phyloP scores from a whole-genome alignment of 2,888 invertebrate species.

The Epirrhoe tristata region DNA sequence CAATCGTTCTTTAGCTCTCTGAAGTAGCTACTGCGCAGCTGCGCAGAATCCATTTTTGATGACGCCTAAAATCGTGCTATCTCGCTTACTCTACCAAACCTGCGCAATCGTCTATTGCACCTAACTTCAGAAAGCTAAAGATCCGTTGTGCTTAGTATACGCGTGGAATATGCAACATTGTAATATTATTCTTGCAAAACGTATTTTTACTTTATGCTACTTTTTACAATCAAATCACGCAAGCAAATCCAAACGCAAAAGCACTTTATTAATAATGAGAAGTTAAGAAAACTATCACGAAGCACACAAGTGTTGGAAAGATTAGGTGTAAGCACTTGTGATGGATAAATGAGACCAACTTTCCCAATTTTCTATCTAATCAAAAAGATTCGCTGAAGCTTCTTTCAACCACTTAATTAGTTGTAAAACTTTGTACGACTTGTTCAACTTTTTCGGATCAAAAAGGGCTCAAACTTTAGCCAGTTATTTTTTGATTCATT shows the following conservation, averaged over 20 bases:
- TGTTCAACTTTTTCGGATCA: constrained; percentile 8
- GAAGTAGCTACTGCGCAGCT: no score
- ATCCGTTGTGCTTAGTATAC: no score
- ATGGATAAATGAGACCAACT: constrained; percentile 50
- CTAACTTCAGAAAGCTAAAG: no score
- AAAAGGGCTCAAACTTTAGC: not conserved
- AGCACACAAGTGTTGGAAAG: not conserved
- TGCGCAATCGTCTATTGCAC: no score
- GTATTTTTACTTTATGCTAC: no score
- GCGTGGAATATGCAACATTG: no score
- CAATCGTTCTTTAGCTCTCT: no score
- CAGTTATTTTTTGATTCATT: not conserved
- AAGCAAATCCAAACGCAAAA: not conserved
- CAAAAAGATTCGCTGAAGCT: constrained; percentile 51
- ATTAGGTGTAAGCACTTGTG: constrained; percentile 15
- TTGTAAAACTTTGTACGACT: constrained; percentile 18
- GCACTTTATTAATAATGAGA: not conserved
- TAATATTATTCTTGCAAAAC: no score
- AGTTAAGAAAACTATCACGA: not conserved
- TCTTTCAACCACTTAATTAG: constrained; percentile 45
- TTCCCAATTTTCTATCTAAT: constrained; percentile 57
- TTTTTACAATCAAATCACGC: not conserved
- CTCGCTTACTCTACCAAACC: no score
- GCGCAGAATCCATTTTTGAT: no score
- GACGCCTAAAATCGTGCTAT: no score